phyloP scores from a whole-genome alignment of 2,113 vertebrate genomes.

The Cygnus atratus region DNA sequence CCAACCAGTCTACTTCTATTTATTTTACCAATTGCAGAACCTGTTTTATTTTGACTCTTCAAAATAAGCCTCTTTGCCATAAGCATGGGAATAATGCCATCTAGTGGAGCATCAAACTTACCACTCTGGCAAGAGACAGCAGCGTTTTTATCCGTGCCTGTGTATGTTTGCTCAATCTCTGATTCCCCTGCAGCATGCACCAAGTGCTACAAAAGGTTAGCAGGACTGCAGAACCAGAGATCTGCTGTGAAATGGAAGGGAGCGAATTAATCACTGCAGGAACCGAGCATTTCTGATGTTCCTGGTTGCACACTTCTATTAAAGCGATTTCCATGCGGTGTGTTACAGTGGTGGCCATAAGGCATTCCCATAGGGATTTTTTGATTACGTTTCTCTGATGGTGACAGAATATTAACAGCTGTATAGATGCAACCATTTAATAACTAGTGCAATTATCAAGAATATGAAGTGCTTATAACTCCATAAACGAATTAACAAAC shows the following conservation, averaged over 20 bases:
- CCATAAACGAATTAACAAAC: not conserved
- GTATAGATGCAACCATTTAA: not conserved
- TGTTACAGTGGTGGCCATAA: rapidly evolving
- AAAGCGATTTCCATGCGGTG: rapidly evolving
- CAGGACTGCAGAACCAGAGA: not conserved
- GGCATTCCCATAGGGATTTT: not conserved
- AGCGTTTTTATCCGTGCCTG: not conserved
- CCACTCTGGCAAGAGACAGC: rapidly evolving
- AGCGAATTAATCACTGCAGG: not conserved
- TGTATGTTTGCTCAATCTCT: not conserved
- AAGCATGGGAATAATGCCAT: conserved; percentile 13
- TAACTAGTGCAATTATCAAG: not conserved
- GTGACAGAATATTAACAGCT: not conserved
- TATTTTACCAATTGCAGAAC: not conserved
- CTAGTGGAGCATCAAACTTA: not conserved
- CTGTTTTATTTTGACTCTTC: not conserved
- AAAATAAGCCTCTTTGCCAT: not conserved
- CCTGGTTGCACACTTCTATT: too few relatives aligned
- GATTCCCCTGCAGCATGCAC: rapidly evolving
- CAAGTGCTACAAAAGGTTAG: not conserved
- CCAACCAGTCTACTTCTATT: not conserved
- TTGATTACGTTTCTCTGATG: not conserved
- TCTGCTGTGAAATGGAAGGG: rapidly evolving
- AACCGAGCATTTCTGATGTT: not conserved
- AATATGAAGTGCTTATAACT: not conserved